Percentiles rank a stretch among this genome's conserved stretches.
Evolutionary conservation across 1,140 invertebrate genomes (phyloP).

Genomic region (Brachionus paranguensis): DNA sequence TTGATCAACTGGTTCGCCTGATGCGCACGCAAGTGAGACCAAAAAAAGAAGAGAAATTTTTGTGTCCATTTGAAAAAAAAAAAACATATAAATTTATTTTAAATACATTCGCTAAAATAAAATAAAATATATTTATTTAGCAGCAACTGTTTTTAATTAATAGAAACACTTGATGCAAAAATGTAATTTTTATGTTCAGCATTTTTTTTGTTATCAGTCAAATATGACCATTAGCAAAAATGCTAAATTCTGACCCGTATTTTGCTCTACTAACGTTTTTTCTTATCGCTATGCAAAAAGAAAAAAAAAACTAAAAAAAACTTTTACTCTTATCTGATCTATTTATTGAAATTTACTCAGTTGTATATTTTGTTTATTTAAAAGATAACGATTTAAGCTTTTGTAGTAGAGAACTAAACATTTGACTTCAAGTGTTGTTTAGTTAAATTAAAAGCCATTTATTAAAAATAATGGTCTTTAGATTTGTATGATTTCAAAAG

Average conservation of each 20-base stretch:
- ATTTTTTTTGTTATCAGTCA: neutral
- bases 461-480: neutral
- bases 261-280: slow-evolving; percentile 8
- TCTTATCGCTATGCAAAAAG: neutral
- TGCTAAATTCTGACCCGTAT: neutral
- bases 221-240: slow-evolving; percentile 13
- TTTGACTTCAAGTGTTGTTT: neutral
- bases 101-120: neutral
- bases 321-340: slow-evolving; percentile 16
- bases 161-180: slow-evolving; percentile 33
- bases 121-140: neutral
- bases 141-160: slow-evolving; percentile 38
- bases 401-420: neutral
- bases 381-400: neutral
- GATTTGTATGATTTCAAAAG: neutral
- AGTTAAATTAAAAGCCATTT: slow-evolving; percentile 4
- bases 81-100: neutral
- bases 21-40: neutral
- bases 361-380: slow-evolving; percentile 32
- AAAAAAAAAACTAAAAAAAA: neutral
- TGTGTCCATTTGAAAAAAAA: neutral
- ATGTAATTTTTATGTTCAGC: neutral
- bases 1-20: neutral
- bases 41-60: neutral
- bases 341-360: slow-evolving; percentile 35